Evolutionary conservation across 2,888 invertebrate genomes (phyloP).

Genomic region (Chloroclysta siterata): DNA sequence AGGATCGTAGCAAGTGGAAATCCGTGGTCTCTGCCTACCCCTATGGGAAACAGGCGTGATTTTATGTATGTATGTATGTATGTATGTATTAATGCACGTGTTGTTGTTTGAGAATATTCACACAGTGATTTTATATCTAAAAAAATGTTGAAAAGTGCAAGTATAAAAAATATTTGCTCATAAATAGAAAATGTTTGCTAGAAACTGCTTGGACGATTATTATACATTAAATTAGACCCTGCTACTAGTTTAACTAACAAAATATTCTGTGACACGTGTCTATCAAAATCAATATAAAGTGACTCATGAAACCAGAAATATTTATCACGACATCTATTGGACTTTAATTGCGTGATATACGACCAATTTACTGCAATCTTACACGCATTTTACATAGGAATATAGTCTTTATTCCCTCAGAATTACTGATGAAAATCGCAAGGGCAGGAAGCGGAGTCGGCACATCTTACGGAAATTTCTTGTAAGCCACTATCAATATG

Average conservation of each 20-base stretch:
- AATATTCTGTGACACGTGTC: conserved; percentile 2
- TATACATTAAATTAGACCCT: too few relatives aligned
- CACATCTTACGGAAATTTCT: conserved; percentile 44
- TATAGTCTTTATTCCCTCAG: not conserved
- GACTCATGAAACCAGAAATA: conserved; percentile 50
- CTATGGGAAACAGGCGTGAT: too few relatives aligned
- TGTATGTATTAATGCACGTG: too few relatives aligned
- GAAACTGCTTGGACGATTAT: too few relatives aligned
- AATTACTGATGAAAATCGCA: not conserved
- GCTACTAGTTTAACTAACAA: not conserved
- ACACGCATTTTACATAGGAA: not conserved
- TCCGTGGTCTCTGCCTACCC: too few relatives aligned
- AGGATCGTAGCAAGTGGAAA: too few relatives aligned
- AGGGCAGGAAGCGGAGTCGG: conserved; percentile 38
- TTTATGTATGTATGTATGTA: too few relatives aligned
- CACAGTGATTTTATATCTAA: too few relatives aligned
- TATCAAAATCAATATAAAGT: conserved; percentile 26
- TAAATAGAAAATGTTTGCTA: too few relatives aligned
- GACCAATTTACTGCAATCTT: conserved; percentile 25
- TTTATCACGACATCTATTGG: conserved; percentile 51
- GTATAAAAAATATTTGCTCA: too few relatives aligned
- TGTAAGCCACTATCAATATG: conserved; percentile 39
- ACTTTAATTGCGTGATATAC: conserved; percentile 48
- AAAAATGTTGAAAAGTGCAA: too few relatives aligned
- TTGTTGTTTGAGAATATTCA: too few relatives aligned